A percentile compares a stretch with the other conserved stretches of the same genome.
Evolutionary conservation across 2,888 invertebrate genomes (phyloP).

Genomic region (Copidosoma aretas): DNA sequence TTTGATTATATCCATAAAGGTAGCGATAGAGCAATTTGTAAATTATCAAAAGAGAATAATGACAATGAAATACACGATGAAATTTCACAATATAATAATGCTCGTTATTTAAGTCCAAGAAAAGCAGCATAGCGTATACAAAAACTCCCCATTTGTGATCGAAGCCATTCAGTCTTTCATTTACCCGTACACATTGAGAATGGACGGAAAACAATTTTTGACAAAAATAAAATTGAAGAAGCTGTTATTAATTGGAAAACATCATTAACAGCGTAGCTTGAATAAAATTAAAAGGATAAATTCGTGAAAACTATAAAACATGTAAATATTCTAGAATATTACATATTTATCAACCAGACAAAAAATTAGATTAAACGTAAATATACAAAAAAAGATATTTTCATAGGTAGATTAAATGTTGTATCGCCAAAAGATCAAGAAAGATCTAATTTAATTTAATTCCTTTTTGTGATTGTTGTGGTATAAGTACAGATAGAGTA

Average conservation of each 20-base stretch:
- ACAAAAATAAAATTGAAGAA: background rate
- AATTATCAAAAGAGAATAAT: background rate
- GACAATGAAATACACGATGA: background rate
- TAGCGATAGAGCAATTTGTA: background rate
- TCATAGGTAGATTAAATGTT: background rate
- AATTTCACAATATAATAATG: background rate
- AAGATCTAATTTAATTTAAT: slow-evolving; percentile 2
- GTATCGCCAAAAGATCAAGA: slow-evolving; percentile 4
- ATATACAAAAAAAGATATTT: background rate
- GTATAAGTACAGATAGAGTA: too few species aligned
- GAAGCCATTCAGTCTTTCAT: background rate
- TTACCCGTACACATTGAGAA: background rate
- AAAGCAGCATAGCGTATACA: too few species aligned
- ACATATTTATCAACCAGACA: background rate
- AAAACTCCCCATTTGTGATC: background rate
- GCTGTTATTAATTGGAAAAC: background rate
- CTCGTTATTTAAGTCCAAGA: too few species aligned
- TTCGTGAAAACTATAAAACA: background rate
- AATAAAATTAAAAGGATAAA: background rate
- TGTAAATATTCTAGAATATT: background rate
- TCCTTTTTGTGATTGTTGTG: too few species aligned
- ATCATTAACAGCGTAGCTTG: background rate
- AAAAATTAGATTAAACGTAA: slow-evolving; percentile 4
- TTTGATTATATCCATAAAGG: slow-evolving; percentile 7
- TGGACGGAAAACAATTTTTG: background rate